Evolutionary conservation across 2,797 vertebrate species (phyloP), one percentile per base, ranked within the genome.

Genomic region (Malacoraja senta): DNA sequence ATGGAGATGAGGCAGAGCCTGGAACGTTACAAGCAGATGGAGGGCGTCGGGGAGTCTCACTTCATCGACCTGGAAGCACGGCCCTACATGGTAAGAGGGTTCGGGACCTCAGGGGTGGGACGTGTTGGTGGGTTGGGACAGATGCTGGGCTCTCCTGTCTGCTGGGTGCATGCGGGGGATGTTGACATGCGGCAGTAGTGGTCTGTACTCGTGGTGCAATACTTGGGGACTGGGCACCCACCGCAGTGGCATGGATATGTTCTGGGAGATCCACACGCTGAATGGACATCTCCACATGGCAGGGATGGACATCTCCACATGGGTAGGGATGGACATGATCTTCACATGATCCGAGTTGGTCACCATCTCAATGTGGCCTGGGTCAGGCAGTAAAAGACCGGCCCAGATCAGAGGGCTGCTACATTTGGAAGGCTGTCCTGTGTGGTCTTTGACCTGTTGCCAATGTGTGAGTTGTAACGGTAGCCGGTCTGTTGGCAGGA

Each of bases 1-100:
- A 97, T 99, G 95, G 99, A 98, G 96, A 97, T 98, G 96, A 96
- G 97, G 93, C 97, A 98, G 94, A 96, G 98, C 95, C 96, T 99
- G 0, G 98, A 98, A 95, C 97, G 98, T 94, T 98, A 99, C 95
- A 97, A 97, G 95, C 96, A 94, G 65, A 95, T 95, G 0, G 94
- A 97, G 10, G 97, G 97, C 0, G 94, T 96, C 0, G 93, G 95
- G 78, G 95, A 97, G 53, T 95, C 95, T n/a, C 96, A 95, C 88
- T 95, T 99, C 95, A 94, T 98, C 77, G 98, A 99, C 94, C 86
- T 93, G 71, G 99, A 99, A 94, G 97, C 98, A 93, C 97, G 95
- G 21, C 96, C 96, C 15, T 98, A 99, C 94, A 97, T 99, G 97
- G 99, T 98, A 94, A 97, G 44, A 53, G 44, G 0, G 44, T 53